These are phyloP conservation scores for Priocnemis perturbator DNA, from an alignment of 2,888 invertebrate species.

Conservation along the genomic window DNA sequence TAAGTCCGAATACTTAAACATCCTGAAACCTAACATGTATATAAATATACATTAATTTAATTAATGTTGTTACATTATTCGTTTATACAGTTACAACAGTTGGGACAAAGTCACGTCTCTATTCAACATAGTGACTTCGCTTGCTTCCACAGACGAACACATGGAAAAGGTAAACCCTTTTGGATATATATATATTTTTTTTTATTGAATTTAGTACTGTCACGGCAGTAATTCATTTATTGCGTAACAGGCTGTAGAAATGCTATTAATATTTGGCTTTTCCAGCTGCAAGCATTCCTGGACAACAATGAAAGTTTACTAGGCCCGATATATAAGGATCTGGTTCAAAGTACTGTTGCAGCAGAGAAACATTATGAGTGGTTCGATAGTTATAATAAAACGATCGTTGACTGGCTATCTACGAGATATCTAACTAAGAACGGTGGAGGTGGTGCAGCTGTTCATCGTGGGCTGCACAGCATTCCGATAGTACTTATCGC, in stretches of 20 bases:
- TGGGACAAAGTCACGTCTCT: slow-evolving; percentile 57
- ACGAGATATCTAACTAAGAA: no score
- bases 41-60: no score
- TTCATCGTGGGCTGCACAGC: neutral
- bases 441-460: neutral
- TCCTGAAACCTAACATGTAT: no score
- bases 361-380: slow-evolving; percentile 44
- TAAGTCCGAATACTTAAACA: no score
- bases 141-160: slow-evolving; percentile 48
- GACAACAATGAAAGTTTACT: neutral
- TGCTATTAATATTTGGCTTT: neutral
- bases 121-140: slow-evolving; percentile 48
- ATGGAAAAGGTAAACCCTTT: slow-evolving; percentile 48
- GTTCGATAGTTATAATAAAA: slow-evolving; percentile 13
- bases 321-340: slow-evolving; percentile 11
- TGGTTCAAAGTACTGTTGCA: slow-evolving; percentile 22
- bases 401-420: neutral
- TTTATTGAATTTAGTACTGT: no score
- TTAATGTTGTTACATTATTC: slow-evolving; percentile 11
- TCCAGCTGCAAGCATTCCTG: slow-evolving; percentile 47
- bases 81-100: slow-evolving; percentile 49
- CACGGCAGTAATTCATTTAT: no score
- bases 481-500: neutral
- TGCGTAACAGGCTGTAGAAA: no score
- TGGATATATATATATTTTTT: neutral